Evolutionary conservation across 2,113 vertebrate species (phyloP).

Genomic region (Mastomys natalensis): DNA sequence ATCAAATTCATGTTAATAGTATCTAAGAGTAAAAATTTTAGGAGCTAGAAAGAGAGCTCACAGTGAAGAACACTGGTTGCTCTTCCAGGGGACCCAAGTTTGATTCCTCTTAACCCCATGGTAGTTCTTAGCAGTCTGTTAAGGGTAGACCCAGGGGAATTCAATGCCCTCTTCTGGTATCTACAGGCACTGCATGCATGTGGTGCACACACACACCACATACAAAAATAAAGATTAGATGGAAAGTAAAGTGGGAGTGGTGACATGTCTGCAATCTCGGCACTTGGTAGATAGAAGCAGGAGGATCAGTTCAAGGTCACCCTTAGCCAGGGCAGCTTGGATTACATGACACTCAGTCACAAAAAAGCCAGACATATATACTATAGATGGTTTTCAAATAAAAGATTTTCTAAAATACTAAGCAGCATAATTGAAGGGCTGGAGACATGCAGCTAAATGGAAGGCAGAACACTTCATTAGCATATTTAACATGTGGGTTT

Average conservation of each 20-base stretch:
- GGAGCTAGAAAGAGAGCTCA: background rate
- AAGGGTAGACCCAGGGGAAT: background rate
- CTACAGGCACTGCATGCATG: background rate
- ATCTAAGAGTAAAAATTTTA: constrained; percentile 46
- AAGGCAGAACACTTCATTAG: background rate
- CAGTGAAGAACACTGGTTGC: background rate
- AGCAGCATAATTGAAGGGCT: background rate
- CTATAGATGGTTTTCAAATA: constrained; percentile 7
- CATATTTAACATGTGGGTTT: background rate
- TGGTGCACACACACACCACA: background rate
- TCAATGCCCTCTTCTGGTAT: background rate
- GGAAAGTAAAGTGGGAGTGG: background rate
- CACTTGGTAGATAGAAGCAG: background rate
- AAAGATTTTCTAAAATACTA: constrained; percentile 43
- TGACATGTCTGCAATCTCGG: background rate
- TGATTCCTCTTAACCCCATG: background rate
- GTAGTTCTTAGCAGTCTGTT: background rate
- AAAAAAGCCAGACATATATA: background rate
- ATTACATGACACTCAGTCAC: background rate
- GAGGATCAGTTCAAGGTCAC: background rate
- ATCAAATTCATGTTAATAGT: background rate
- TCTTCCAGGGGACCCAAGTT: background rate
- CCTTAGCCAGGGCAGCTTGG: background rate
- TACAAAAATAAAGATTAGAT: background rate
- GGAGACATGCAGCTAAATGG: background rate